Evolutionary conservation across 1,140 invertebrate genomes (phyloP).

Genomic region (Meloidogyne floridensis): DNA sequence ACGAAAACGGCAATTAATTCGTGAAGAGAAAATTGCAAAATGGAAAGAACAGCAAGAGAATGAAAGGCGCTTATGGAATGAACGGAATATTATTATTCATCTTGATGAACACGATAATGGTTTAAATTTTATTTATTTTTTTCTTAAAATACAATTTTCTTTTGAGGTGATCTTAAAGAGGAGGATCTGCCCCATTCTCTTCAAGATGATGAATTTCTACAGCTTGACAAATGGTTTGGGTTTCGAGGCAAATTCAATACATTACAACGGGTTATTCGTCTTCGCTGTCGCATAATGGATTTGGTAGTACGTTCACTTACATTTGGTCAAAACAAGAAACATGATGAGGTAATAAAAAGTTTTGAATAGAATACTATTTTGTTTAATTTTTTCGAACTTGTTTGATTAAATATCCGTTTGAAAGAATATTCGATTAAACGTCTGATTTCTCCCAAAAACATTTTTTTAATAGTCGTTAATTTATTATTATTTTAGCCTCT

Average conservation of each 20-base stretch:
- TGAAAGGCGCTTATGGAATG: neutral
- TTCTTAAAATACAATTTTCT: neutral
- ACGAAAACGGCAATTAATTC: neutral
- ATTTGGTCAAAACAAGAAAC: neutral
- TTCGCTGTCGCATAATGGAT: constrained; percentile 54
- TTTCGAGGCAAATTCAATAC: constrained; percentile 38
- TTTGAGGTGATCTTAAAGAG: constrained; percentile 5
- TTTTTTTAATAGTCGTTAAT: constrained; percentile 14
- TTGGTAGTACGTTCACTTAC: constrained; percentile 49
- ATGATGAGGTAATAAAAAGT: neutral
- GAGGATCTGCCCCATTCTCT: constrained; percentile 23
- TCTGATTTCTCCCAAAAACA: neutral
- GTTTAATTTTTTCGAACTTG: too few relatives aligned
- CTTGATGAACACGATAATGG: neutral
- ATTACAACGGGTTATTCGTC: constrained; percentile 40
- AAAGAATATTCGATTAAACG: too few relatives aligned
- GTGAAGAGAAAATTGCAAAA: constrained; percentile 3
- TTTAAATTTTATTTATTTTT: constrained; percentile 25
- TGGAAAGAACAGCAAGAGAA: constrained; percentile 11
- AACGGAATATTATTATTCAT: neutral
- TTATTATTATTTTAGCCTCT: constrained; percentile 25
- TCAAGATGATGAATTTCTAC: constrained; percentile 26
- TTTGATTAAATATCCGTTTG: too few relatives aligned
- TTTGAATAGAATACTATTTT: too few relatives aligned
- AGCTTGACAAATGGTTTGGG: constrained; percentile 42